Base-by-base conservation (phyloP, 2,797 vertebrate species). In the Podargus strigoides region DNA sequence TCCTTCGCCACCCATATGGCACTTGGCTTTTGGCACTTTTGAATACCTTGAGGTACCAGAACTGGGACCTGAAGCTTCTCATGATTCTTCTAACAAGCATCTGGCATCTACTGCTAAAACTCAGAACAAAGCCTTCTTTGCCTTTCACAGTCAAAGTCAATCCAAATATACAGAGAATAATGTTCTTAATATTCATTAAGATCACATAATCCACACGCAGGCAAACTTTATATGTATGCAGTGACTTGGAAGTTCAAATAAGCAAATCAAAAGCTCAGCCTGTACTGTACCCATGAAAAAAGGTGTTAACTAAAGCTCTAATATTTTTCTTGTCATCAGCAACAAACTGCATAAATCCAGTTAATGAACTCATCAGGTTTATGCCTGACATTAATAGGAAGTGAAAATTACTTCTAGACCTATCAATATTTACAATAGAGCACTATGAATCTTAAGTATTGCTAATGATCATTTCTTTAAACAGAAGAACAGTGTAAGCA, bases 381-480 rank as follows among this genome's bases (percentile, higher is more conserved):
- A 91, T 87, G 47, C 50, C 63, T 96, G 91, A 92, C 62, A 69
- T 81, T 93, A 94, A 94, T 91, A 76, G 62, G 82, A 93, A 95
- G 76, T 56, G 82, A 95, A 95, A 95, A 96, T 94, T 97, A 91
- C 79, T 79, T 84, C 79, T 79, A 88, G 89, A 93, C 62, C 73
- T 91, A 96, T 79, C 89, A 96, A 41, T 1, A 0, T 63, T 81
- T 92, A 93, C 87, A 91, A 85, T 14, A 78, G 82, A 93, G 59
- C 9, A 10, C n/a, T 69, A 59, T 73, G 79, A 94, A 84, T 92
- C 73, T 88, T 75, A 94, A 91, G 59, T 64, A 81, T 87, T 87
- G 58, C 68, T 96, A 92, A 95, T 77, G 73, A 92, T 81, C 3
- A 86, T 90, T 85, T 75, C 62, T 88, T 84, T 66, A 78, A 89